Base-by-base conservation (phyloP, 2,113 vertebrate genomes). In the Grammomys dolichurus region DNA sequence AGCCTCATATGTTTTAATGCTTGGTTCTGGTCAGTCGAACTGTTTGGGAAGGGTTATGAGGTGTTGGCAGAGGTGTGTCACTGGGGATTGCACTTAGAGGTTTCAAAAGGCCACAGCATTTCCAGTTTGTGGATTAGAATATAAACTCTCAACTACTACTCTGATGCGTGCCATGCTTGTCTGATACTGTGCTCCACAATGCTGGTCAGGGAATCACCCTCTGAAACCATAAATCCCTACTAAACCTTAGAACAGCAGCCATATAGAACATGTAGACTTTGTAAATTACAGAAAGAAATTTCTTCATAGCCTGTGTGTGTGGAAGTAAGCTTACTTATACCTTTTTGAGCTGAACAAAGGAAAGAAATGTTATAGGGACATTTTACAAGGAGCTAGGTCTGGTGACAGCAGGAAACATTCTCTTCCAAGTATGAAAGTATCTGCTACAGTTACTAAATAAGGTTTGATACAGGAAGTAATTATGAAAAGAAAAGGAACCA, bases 381-480 rank as follows among this genome's bases (percentile, higher is more conserved):
- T 92, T 77, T 94, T 90, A 11, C 87, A 85, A 86, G 46, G 56
- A 91, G 19, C n/a, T 31, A 60, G 7, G 51, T 36, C 69, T 95
- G 84, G 31, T 84, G 46, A 11, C 58, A 48, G 87, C 54, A 65
- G 36, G 75, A 89, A 91, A 5, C 48, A 63, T 87, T 93, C 85
- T 67, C 46, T 81, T 95, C 51, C 58, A 33, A 43, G 75, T 63
- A 13, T 77, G 63, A 69, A 84, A 89, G 11, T 91, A 28, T 93
- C 14, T 43, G 40, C 26, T 91, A 26, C 60, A 65, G 67, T 89
- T 77, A 40, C 43, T 94, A 48, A 60, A 11, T 87, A 76, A 91
- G 93, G 78, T 78, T 75, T 69, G 40, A 40, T 51, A 60, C 91
- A 36, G 76, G 51, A 31, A 31, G 65, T 7, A 40, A 12, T 69